Base-by-base conservation (phyloP, 2,888 invertebrate species). In the Anoncus sp. region DNA sequence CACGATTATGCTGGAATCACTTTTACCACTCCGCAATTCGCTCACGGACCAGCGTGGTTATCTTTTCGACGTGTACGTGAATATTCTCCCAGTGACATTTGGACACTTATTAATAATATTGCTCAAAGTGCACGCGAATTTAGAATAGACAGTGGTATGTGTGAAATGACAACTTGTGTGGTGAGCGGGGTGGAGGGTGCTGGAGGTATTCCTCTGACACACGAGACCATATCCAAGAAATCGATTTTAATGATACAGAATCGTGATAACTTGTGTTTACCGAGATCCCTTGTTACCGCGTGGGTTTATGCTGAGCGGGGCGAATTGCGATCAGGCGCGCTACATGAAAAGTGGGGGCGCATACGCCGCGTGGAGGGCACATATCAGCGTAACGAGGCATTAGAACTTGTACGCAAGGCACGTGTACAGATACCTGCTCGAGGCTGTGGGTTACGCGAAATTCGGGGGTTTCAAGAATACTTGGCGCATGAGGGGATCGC, bases 221-320 rank as follows among this genome's bases (percentile, higher is more conserved):
- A 31, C 55, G 55, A 57, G 16, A 18, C 31, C 16, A 16, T 57
- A 14, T 3, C 7, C 4, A 35, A 57, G 10, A 3, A 7, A 4
- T 24, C 35, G 16, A 57, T 57, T 24, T 14, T 27, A 35, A n/a
- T 4, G 14, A 35, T 57, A 35, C 7, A 18, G 14, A 47, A 47
- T n/a, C 16, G 10, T 10, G 20, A 47, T 20, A 47, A 16, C 10
- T 47, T 47, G 18, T 47, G 47, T 20, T 20, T 47, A 47, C 47
- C 75, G 7, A 45, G 78, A 2, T 55, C 78, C 0, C 35, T 71
- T 2, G 71, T 78, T 1, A 12, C 63, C 1, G 57, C 63, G 9
- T 20, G 12, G 3, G 72, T 38, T 4, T 60, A 77, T 20, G 53
- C 70, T 4, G 22, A 51, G 10, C 35, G 59, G 3, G n/a, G n/a